These are phyloP conservation scores for Notoglanidium macrostoma DNA, from an alignment of 2,797 vertebrate species.

Conservation along the genomic window DNA sequence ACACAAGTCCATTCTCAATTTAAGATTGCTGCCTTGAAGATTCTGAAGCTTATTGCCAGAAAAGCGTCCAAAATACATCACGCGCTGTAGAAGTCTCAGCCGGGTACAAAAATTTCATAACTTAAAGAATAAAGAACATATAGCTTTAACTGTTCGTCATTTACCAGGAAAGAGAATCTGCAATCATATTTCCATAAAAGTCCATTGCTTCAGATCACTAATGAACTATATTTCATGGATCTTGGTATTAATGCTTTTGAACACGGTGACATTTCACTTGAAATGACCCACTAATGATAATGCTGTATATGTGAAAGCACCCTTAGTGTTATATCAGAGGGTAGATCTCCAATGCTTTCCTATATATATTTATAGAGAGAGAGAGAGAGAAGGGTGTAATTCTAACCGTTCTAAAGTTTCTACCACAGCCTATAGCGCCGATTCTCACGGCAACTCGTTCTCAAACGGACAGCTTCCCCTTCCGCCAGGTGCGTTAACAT, in stretches of 20 bases:
- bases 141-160: background rate
- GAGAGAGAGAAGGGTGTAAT: too few species aligned
- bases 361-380: background rate
- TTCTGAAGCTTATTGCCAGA: background rate
- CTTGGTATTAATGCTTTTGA: background rate
- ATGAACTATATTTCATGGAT: background rate
- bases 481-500: conserved; percentile 23
- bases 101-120: background rate
- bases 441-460: background rate
- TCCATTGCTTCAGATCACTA: background rate
- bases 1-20: background rate
- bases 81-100: background rate
- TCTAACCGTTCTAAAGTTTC: background rate
- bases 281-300: too few species aligned
- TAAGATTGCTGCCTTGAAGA: background rate
- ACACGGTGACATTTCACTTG: too few species aligned
- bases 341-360: background rate
- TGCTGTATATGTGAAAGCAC: background rate
- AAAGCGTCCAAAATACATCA: background rate
- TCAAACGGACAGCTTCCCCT: background rate
- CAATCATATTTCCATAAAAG: background rate
- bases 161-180: background rate
- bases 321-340: background rate
- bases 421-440: conserved; percentile 23
- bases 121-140: background rate